Conservation (phyloP, 2,797 vertebrate species). For the Urophycis tenuis region DNA sequence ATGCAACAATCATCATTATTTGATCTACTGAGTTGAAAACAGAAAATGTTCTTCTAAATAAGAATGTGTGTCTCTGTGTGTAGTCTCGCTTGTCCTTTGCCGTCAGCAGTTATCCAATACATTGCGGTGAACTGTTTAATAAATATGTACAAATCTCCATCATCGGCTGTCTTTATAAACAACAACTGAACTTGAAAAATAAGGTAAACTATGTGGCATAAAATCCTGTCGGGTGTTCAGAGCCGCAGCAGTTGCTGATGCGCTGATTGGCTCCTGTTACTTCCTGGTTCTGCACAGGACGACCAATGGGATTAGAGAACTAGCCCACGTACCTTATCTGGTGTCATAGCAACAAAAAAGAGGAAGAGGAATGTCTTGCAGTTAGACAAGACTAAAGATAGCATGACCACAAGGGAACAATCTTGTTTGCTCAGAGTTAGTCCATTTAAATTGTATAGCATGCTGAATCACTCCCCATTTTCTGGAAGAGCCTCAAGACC, state of each 20-base stretch:
- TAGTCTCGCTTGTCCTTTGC: neutral
- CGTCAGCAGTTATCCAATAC: neutral
- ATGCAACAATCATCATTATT: too few relatives aligned
- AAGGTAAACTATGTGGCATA: neutral
- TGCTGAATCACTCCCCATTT: too few relatives aligned
- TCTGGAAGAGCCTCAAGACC: too few relatives aligned
- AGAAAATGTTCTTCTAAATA: too few relatives aligned
- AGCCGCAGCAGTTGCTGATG: neutral
- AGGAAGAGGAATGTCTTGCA: too few relatives aligned
- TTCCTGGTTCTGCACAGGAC: neutral
- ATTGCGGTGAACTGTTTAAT: conserved; percentile 1
- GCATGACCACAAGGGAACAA: too few relatives aligned
- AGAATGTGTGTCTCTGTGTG: neutral
- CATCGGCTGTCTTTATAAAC: neutral
- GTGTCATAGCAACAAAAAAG: too few relatives aligned
- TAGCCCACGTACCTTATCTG: neutral
- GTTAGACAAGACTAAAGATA: too few relatives aligned
- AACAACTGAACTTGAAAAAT: conserved; percentile 3
- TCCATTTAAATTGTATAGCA: too few relatives aligned
- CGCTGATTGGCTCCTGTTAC: neutral
- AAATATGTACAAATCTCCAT: neutral
- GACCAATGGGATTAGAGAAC: neutral
- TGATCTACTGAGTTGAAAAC: too few relatives aligned
- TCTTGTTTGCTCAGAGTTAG: too few relatives aligned
- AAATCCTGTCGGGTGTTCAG: neutral